phyloP scores from a whole-genome alignment of 2,797 vertebrate species.

The Amblyopsis hoosieri region DNA sequence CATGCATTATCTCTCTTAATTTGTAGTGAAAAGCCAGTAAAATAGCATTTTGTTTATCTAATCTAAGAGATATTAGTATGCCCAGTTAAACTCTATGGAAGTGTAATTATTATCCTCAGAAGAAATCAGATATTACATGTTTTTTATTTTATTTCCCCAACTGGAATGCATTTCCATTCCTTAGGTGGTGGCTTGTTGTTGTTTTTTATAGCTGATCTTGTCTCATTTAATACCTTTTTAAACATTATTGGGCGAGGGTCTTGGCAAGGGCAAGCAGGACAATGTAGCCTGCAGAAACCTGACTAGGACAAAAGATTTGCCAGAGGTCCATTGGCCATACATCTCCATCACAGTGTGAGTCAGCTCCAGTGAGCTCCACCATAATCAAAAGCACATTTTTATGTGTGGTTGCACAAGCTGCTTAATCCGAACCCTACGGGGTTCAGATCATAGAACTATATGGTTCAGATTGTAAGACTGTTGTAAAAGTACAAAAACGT shows the following conservation, averaged over 20 bases:
- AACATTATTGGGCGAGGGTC: conserved; percentile 33
- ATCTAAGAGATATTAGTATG: too few species aligned
- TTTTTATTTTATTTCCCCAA: conserved; percentile 31
- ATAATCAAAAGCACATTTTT: conserved; percentile 32
- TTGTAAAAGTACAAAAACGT: neutral
- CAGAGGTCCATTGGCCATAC: conserved; percentile 5
- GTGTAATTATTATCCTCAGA: conserved; percentile 31
- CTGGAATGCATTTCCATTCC: conserved; percentile 33
- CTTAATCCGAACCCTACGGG: conserved; percentile 6
- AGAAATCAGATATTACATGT: conserved; percentile 4
- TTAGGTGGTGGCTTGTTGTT: conserved; percentile 1
- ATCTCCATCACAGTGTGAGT: neutral
- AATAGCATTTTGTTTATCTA: too few species aligned
- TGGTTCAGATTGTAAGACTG: neutral
- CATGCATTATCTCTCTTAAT: too few species aligned
- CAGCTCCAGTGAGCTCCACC: conserved; percentile 7
- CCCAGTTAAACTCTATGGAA: conserved; percentile 13
- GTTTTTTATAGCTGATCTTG: conserved; percentile 30
- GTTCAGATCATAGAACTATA: neutral
- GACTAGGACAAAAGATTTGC: conserved; percentile 26
- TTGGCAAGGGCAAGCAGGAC: conserved; percentile 14
- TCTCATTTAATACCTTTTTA: conserved; percentile 40
- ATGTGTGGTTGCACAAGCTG: conserved; percentile 20
- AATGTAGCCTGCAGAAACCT: conserved; percentile 27
- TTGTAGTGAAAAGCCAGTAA: too few species aligned